Base-by-base conservation (phyloP, 1,140 invertebrate species). In the Tetragonula clypearis region DNA sequence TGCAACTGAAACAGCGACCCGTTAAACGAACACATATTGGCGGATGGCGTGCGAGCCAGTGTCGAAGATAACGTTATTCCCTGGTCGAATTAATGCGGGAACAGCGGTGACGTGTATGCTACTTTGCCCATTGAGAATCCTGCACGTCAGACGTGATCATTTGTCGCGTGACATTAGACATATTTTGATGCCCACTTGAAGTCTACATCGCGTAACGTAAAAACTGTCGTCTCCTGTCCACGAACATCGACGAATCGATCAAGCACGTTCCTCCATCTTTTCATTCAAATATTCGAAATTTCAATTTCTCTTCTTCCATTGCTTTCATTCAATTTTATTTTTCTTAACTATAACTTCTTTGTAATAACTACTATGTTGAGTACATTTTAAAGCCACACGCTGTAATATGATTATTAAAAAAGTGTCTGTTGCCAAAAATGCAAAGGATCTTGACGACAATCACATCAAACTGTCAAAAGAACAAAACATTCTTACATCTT, bases 61-160 rank as follows among this genome's bases (percentile, higher is more conserved):
- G 68, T 71, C 79, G 21, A 80, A 80, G 68, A 55, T 58, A 80
- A 80, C 68, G n/a, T 73, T 81, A 81, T 21, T 81, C 68, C 56
- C 30, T 26, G 19, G 8, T 53, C 19, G 23, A 62, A 81, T 81
- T 81, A 81, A 60, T 53, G n/a, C 19, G 21, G 23, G 23, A 72
- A 62, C 69, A 17, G 68, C 9, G 30, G 9, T 55, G 55, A 71
- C 53, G 55, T 80, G 58, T 17, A 41, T 41, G 79, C 23, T 55
- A 80, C 30, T 80, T 71, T 60, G 35, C 23, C 35, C 21, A 73
- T 26, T 62, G 30, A 73, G 68, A 72, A n/a, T 81, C n/a, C 15
- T 53, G 49, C 49, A 72, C n/a, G 55, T 60, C 68, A 81, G 68
- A 49, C 1, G 68, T 72, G 60, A 81, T 35, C 68, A 60, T 72